A percentile compares a stretch with the other conserved stretches of the same genome.
These are phyloP conservation scores for Mus pahari DNA, from an alignment of 2,113 vertebrate genomes.

Conservation along the genomic window DNA sequence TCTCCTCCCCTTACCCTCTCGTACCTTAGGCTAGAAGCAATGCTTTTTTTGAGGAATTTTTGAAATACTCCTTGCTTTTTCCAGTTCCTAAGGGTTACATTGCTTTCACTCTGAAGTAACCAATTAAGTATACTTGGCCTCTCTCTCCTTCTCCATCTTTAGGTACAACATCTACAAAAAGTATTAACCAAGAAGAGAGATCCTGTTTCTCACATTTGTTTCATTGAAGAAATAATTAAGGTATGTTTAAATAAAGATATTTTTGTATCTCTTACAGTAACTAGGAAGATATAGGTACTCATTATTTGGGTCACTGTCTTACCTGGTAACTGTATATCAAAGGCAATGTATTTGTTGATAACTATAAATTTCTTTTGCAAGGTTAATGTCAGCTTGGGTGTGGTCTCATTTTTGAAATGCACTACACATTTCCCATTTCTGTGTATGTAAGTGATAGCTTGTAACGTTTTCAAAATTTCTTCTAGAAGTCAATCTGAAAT, in stretches of 20 bases:
- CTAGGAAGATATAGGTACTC: background rate
- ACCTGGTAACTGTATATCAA: background rate
- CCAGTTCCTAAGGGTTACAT: background rate
- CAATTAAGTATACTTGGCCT: background rate
- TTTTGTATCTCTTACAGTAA: constrained; percentile 34
- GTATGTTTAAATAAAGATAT: constrained; percentile 83
- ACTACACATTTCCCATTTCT: constrained; percentile 37
- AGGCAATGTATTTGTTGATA: constrained; percentile 19
- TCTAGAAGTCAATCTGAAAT: background rate
- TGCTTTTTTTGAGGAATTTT: constrained; percentile 32
- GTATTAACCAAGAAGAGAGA: constrained; percentile 97
- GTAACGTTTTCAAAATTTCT: constrained; percentile 1
- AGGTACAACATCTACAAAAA: constrained; percentile 98
- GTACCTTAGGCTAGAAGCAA: background rate
- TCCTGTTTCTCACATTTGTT: constrained; percentile 97
- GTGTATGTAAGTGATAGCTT: background rate
- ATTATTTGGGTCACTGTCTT: constrained; percentile 25
- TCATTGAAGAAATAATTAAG: constrained; percentile 98
- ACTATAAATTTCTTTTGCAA: background rate
- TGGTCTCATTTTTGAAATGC: constrained; percentile 41
- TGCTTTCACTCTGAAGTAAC: constrained; percentile 34
- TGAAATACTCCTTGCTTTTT: constrained; percentile 12
- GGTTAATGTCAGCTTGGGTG: background rate
- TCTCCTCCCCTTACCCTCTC: background rate
- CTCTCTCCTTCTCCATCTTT: background rate